Conservation (phyloP, 1,140 invertebrate species). For the Galleria mellonella region DNA sequence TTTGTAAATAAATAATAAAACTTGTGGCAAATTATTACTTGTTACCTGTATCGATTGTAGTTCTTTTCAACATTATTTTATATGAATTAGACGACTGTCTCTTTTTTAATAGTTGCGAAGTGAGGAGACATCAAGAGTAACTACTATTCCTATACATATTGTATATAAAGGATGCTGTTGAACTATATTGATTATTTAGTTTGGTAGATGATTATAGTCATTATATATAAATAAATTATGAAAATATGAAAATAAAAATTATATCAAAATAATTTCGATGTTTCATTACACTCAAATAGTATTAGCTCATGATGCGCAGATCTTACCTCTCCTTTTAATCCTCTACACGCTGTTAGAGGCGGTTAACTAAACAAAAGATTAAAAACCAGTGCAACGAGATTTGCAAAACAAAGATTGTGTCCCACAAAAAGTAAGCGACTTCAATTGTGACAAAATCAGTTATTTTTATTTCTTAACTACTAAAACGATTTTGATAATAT, state of each 20-base stretch:
- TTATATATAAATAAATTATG: conserved; percentile 68
- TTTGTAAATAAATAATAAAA: conserved; percentile 69
- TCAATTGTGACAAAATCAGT: too few species aligned
- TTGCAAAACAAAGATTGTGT: too few species aligned
- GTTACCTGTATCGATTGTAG: conserved; percentile 55
- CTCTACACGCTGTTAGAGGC: too few species aligned
- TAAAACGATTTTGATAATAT: too few species aligned
- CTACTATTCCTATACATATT: conserved; percentile 60
- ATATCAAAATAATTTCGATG: conserved; percentile 43
- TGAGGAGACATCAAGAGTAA: conserved; percentile 35
- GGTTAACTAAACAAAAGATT: too few species aligned
- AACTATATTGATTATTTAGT: conserved; percentile 71
- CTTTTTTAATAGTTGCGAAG: conserved; percentile 48
- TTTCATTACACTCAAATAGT: background rate
- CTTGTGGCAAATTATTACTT: conserved; percentile 70
- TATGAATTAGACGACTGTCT: conserved; percentile 47
- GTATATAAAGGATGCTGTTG: conserved; percentile 71
- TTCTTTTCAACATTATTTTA: conserved; percentile 57
- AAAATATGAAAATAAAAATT: conserved; percentile 67
- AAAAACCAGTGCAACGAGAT: too few species aligned
- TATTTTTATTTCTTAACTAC: too few species aligned
- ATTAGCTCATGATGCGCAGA: too few species aligned
- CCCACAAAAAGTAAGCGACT: too few species aligned
- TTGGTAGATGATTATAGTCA: conserved; percentile 71
- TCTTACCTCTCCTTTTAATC: too few species aligned